These are phyloP conservation scores for Galerucella nymphaeae DNA, from an alignment of 2,888 invertebrate species.

Conservation along the genomic window DNA sequence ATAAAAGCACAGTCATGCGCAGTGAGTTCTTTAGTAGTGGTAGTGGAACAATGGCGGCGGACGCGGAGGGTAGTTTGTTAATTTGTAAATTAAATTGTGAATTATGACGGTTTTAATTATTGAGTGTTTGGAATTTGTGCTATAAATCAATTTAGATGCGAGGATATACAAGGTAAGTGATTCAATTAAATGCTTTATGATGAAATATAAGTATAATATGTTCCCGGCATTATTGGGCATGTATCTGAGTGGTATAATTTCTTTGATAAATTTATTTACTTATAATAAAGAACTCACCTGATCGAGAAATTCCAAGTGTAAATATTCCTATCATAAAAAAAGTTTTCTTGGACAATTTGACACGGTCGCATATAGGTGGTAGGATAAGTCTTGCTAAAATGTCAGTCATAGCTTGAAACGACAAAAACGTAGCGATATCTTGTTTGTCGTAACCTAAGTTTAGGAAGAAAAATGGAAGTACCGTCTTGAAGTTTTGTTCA, in stretches of 20 bases:
- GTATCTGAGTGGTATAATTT: too few species aligned
- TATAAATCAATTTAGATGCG: too few species aligned
- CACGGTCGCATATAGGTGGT: constrained; percentile 79
- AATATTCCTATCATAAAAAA: constrained; percentile 79
- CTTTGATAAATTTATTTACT: too few species aligned
- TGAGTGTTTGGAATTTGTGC: too few species aligned
- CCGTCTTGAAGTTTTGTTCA: constrained; percentile 76
- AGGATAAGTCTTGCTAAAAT: constrained; percentile 78
- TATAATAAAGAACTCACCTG: constrained; percentile 69
- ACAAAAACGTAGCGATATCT: constrained; percentile 79
- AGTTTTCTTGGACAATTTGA: constrained; percentile 74
- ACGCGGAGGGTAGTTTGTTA: too few species aligned
- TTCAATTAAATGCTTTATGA: neutral
- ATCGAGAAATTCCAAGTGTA: constrained; percentile 77
- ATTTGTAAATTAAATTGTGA: too few species aligned
- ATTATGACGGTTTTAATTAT: too few species aligned
- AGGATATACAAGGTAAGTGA: neutral
- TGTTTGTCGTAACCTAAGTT: constrained; percentile 66
- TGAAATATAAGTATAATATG: too few species aligned
- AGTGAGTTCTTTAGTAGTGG: too few species aligned
- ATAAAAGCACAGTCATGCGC: too few species aligned
- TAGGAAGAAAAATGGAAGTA: constrained; percentile 58
- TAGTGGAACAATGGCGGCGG: too few species aligned
- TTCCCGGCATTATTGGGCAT: too few species aligned
- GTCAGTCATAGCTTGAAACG: constrained; percentile 80